Evolutionary conservation across 2,888 invertebrate species (phyloP).

Genomic region (Parasteatoda lunata): DNA sequence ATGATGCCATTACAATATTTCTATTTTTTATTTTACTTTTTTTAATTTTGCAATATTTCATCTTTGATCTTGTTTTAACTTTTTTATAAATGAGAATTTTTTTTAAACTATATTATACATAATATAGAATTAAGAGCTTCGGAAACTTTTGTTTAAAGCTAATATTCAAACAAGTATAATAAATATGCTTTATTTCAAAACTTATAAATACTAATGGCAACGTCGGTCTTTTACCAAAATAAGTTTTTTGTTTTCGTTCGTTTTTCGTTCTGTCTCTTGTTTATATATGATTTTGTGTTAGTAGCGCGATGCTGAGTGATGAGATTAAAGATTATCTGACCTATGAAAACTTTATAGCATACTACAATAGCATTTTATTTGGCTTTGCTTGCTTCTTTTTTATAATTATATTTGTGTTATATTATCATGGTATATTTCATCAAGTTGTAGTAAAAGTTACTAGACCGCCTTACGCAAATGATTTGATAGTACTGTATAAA

Average conservation of each 20-base stretch:
- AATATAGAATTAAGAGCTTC: no score
- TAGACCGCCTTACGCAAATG: conserved; percentile 72
- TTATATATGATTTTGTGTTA: not conserved
- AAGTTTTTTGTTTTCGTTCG: not conserved
- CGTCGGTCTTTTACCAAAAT: not conserved
- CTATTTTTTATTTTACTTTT: no score
- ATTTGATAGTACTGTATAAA: conserved; percentile 74
- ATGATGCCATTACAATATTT: no score
- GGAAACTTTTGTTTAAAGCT: no score
- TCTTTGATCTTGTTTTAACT: no score
- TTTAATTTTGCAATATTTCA: no score
- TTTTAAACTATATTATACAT: no score
- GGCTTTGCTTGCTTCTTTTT: conserved; percentile 70
- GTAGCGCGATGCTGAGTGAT: not conserved
- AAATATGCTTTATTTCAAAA: no score
- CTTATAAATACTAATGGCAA: not conserved
- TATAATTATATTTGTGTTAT: conserved; percentile 71
- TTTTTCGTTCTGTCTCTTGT: not conserved
- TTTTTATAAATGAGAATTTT: no score
- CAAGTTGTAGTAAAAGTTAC: conserved; percentile 73
- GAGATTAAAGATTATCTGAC: not conserved
- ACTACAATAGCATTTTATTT: conserved; percentile 20
- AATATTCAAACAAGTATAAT: no score
- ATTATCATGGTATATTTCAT: conserved; percentile 73
- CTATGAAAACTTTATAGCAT: conserved; percentile 26